A percentile compares a stretch with the other conserved stretches of the same genome.
These are phyloP conservation scores for Scleropages formosus DNA, from an alignment of 2,797 vertebrate species.

Conservation along the genomic window DNA sequence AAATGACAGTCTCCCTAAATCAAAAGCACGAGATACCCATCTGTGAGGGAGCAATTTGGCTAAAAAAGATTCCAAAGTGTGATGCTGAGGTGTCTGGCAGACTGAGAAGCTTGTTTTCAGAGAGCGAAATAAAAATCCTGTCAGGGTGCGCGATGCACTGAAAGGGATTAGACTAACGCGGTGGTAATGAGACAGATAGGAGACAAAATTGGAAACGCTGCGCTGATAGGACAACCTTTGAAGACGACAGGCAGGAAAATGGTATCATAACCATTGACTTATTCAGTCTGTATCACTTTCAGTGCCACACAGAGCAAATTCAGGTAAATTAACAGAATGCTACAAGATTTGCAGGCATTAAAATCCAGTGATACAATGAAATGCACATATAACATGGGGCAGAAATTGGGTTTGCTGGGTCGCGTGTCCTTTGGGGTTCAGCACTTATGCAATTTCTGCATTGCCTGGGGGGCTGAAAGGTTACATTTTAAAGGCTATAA, in stretches of 20 bases:
- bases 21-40: neutral
- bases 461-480: no score
- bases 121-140: neutral
- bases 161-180: slow-evolving; percentile 20
- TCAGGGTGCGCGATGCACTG: neutral
- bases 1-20: neutral
- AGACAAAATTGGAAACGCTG: slow-evolving; percentile 4
- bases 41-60: neutral
- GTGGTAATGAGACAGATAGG: slow-evolving; percentile 23
- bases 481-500: no score
- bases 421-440: no score
- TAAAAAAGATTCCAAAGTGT: neutral
- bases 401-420: no score
- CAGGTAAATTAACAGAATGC: neutral
- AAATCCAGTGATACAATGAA: neutral
- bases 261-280: neutral
- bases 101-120: neutral
- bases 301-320: neutral
- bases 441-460: no score
- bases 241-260: slow-evolving; percentile 3
- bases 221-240: slow-evolving; percentile 10
- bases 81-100: neutral
- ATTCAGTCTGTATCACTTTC: no score
- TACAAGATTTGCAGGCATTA: slow-evolving; percentile 4
- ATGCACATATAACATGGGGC: no score